Percentiles rank a stretch among this genome's conserved stretches.
Conservation (phyloP, 2,113 vertebrate genomes). For the Lamprologus lemairii region DNA sequence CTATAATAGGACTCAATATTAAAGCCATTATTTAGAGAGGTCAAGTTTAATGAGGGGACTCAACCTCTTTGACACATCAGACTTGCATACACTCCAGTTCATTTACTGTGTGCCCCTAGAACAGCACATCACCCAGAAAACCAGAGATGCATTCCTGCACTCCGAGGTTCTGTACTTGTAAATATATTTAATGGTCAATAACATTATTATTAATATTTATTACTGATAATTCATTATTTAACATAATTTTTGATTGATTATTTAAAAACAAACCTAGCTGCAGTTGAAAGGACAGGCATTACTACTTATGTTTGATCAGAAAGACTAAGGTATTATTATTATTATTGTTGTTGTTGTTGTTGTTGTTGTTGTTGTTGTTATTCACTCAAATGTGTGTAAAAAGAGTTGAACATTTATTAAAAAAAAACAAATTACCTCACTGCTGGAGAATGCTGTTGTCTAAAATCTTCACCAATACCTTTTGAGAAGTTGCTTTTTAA, state of each 20-base stretch:
- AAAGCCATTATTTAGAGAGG: neutral
- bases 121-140: neutral
- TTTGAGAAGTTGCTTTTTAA: neutral
- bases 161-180: neutral
- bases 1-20: neutral
- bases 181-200: neutral
- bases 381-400: neutral
- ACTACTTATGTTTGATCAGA: neutral
- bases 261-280: neutral
- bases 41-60: neutral
- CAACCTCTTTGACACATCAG: neutral
- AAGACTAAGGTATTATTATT: neutral
- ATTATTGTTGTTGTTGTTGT: accelerated
- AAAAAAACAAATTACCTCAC: neutral
- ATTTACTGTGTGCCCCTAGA: neutral
- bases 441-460: neutral
- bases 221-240: neutral
- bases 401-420: neutral
- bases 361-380: accelerated
- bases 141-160: neutral
- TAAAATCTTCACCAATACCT: neutral
- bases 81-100: neutral
- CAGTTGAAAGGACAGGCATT: neutral
- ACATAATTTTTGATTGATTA: neutral
- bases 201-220: neutral